phyloP scores from a whole-genome alignment of 2,797 vertebrate species.

The Alca torda region DNA sequence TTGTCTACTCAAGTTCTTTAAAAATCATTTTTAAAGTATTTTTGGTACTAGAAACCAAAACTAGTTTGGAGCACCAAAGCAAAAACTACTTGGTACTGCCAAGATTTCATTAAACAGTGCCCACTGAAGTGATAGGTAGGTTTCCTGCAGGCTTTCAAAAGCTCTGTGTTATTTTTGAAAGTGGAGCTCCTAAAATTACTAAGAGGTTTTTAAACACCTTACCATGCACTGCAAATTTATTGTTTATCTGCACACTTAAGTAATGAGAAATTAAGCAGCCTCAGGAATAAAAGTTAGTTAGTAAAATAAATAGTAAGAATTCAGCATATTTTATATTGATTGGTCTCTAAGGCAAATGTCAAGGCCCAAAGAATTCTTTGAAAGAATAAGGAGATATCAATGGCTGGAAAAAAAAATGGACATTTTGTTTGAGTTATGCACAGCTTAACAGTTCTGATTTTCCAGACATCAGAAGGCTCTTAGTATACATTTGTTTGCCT shows the following conservation, averaged over 20 bases:
- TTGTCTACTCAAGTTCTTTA: neutral
- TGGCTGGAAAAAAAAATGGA: neutral
- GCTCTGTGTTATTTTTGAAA: neutral
- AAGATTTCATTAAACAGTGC: neutral
- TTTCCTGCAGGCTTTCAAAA: neutral
- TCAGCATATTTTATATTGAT: neutral
- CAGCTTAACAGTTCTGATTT: neutral
- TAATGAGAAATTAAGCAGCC: constrained; percentile 39
- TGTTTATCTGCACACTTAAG: constrained; percentile 44
- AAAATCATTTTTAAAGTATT: neutral
- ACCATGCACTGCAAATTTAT: constrained; percentile 34
- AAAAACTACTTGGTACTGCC: neutral
- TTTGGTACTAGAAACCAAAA: neutral
- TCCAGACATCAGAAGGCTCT: neutral
- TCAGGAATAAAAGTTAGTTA: constrained; percentile 44
- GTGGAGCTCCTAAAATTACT: neutral
- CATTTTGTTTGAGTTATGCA: neutral
- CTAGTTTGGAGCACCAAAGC: neutral
- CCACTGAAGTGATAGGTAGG: neutral
- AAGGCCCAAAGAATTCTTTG: neutral
- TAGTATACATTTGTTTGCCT: neutral
- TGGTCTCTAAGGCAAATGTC: neutral
- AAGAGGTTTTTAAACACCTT: neutral
- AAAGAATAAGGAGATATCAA: neutral
- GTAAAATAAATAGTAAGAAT: constrained; percentile 21